Percentiles rank a stretch among this genome's conserved stretches.
These are phyloP conservation scores for Hoplodrina ambigua DNA, from an alignment of 2,888 invertebrate genomes.

Conservation along the genomic window DNA sequence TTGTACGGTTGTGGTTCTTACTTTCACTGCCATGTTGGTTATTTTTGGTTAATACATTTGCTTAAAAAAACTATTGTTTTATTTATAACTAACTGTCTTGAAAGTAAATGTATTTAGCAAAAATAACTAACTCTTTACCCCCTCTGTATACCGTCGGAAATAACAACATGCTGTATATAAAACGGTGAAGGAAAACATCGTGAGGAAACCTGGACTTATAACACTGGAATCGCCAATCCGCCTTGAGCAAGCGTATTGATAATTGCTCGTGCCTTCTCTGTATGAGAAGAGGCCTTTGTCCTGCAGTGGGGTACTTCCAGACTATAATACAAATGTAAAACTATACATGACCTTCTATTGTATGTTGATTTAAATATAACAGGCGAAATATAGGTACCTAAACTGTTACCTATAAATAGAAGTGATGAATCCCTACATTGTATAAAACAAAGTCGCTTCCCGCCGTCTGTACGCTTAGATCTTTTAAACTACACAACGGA, in stretches of 20 bases:
- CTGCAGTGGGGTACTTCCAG: too few relatives aligned
- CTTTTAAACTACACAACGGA: too few relatives aligned
- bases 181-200: not conserved
- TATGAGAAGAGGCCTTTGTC: too few relatives aligned
- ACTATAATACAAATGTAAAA: too few relatives aligned
- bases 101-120: slow-evolving; percentile 88
- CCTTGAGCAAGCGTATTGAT: too few relatives aligned
- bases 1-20: slow-evolving; percentile 54
- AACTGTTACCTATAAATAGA: too few relatives aligned
- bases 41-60: slow-evolving; percentile 90
- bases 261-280: not conserved
- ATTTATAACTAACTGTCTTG: slow-evolving; percentile 89
- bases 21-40: slow-evolving; percentile 68
- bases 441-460: too few relatives aligned
- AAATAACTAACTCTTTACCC: slow-evolving; percentile 78
- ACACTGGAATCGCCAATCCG: not conserved
- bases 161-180: slow-evolving; percentile 41
- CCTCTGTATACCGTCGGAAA: slow-evolving; percentile 48
- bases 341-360: too few relatives aligned
- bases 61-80: slow-evolving; percentile 82
- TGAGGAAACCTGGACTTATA: not conserved
- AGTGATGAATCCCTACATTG: too few relatives aligned
- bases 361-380: too few relatives aligned
- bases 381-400: too few relatives aligned
- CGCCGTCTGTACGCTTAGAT: too few relatives aligned